These are phyloP conservation scores for Myripristis murdjan DNA, from an alignment of 2,797 vertebrate species.

Conservation along the genomic window DNA sequence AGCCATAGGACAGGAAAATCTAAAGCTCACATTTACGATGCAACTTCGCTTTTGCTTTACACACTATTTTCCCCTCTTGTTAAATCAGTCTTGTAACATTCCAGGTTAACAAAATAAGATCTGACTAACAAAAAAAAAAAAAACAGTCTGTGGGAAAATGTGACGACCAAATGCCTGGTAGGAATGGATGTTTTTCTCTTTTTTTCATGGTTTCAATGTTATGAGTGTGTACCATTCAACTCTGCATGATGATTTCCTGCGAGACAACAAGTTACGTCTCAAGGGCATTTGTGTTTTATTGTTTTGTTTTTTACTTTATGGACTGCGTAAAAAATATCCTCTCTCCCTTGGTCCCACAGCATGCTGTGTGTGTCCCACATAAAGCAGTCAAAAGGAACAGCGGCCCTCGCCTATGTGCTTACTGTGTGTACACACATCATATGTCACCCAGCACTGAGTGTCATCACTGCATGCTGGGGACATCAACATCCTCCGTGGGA, in stretches of 20 bases:
- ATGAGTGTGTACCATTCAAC: conserved; percentile 48
- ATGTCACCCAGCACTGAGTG: conserved; percentile 68
- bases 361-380: conserved; percentile 68
- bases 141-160: conserved; percentile 5
- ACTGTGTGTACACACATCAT: conserved; percentile 75
- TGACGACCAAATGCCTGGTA: conserved; percentile 1
- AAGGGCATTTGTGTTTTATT: conserved; percentile 52
- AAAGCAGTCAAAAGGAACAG: conserved; percentile 66
- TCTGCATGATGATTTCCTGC: conserved; percentile 60
- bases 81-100: conserved; percentile 44
- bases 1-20: conserved; percentile 29
- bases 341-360: conserved; percentile 27
- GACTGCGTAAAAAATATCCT: conserved; percentile 69
- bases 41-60: conserved; percentile 8
- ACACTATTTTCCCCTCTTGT: conserved; percentile 28
- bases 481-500: conserved; percentile 68
- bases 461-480: conserved; percentile 63
- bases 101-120: conserved; percentile 24
- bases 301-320: conserved; percentile 60
- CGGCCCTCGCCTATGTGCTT: conserved; percentile 51
- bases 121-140: conserved; percentile 3
- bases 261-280: conserved; percentile 67
- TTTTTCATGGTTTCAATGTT: conserved; percentile 56
- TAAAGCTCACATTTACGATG: conserved; percentile 15
- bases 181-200: conserved; percentile 8